Evolutionary conservation across 1,140 invertebrate species (phyloP).

Genomic region (Probaryconus sp.): DNA sequence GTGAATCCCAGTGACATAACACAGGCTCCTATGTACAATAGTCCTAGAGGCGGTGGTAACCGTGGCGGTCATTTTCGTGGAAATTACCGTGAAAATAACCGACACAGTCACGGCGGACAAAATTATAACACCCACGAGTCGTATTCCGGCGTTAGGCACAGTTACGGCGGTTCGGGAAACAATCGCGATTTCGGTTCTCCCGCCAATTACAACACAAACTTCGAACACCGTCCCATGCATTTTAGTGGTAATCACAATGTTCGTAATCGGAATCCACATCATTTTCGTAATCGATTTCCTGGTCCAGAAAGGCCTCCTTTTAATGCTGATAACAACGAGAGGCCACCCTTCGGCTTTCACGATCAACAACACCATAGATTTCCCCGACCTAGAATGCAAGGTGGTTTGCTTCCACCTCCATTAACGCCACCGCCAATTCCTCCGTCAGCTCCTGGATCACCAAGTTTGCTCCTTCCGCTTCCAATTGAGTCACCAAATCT

Average conservation of each 20-base stretch:
- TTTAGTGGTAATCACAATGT: conserved; percentile 70
- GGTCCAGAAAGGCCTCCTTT: conserved; percentile 58
- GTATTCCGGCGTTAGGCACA: conserved; percentile 63
- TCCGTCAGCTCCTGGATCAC: not conserved
- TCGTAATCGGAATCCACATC: conserved; percentile 70
- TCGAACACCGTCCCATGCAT: conserved; percentile 66
- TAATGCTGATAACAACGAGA: conserved; percentile 35
- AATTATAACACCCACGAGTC: conserved; percentile 60
- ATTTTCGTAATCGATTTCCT: conserved; percentile 68
- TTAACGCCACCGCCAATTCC: not conserved
- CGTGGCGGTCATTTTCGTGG: conserved; percentile 70
- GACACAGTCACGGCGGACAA: conserved; percentile 67
- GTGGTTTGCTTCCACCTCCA: conserved; percentile 34
- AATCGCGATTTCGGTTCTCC: conserved; percentile 67
- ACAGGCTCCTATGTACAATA: conserved; percentile 81
- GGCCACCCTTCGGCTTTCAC: conserved; percentile 51
- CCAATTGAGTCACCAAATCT: not conserved
- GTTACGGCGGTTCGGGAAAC: conserved; percentile 67
- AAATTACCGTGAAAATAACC: conserved; percentile 69
- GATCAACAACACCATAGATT: conserved; percentile 37
- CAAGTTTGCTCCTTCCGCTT: not conserved
- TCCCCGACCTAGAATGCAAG: conserved; percentile 39
- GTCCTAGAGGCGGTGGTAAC: conserved; percentile 71
- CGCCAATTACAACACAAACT: conserved; percentile 66
- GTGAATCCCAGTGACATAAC: conserved; percentile 71